Percentiles rank a stretch among this genome's conserved stretches.
Evolutionary conservation across 1,140 invertebrate species (phyloP).

Genomic region (Pteromalus puparum): DNA sequence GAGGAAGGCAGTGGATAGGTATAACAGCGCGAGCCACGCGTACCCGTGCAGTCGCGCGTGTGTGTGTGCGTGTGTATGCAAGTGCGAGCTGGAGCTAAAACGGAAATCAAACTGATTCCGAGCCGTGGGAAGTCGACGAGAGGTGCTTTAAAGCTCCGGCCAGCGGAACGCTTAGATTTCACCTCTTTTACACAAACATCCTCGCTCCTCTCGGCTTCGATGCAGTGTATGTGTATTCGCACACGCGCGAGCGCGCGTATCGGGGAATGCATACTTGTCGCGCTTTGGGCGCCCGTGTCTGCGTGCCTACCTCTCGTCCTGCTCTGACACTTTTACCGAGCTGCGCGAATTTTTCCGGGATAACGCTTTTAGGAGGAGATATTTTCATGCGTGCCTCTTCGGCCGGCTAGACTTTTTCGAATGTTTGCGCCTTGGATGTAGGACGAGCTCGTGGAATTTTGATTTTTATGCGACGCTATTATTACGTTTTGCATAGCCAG

Average conservation of each 20-base stretch:
- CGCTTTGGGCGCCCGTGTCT: background rate
- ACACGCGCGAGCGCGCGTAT: background rate
- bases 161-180: constrained; percentile 46
- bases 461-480: constrained; percentile 13
- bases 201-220: background rate
- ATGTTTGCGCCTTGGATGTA: background rate
- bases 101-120: constrained; percentile 51
- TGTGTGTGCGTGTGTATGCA: too few relatives aligned
- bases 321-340: constrained; percentile 14
- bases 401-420: constrained; percentile 5
- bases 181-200: constrained; percentile 39
- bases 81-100: constrained; percentile 6
- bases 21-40: too few relatives aligned
- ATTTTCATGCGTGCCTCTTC: constrained; percentile 9
- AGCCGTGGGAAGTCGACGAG: constrained; percentile 6
- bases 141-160: constrained; percentile 20
- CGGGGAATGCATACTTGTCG: constrained; percentile 2
- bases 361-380: constrained; percentile 36
- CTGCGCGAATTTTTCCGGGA: constrained; percentile 40
- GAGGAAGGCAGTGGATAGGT: too few relatives aligned
- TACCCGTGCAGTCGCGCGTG: background rate
- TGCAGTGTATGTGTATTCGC: background rate
- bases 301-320: background rate
- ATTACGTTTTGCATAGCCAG: too few relatives aligned
- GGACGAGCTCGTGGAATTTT: background rate